Evolutionary conservation across 2,888 invertebrate species (phyloP).

Genomic region (Lamellibrachia satsuma): DNA sequence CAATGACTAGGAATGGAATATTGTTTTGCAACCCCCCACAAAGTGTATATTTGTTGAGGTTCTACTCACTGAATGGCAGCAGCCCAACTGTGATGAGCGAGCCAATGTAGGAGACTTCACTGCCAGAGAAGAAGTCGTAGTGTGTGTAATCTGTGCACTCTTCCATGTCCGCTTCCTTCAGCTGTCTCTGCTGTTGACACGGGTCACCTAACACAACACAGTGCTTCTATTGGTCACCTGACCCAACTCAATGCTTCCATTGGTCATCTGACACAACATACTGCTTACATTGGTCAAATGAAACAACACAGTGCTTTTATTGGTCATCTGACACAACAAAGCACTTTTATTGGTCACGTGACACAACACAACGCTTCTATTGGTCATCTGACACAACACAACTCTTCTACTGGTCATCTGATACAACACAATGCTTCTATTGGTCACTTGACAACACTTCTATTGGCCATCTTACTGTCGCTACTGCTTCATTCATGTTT

Average conservation of each 20-base stretch:
- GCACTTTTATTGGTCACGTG: neutral
- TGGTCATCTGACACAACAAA: slow-evolving; percentile 71
- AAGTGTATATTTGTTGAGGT: neutral
- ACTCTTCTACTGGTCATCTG: no score
- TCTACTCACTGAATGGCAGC: slow-evolving; percentile 78
- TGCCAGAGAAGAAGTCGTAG: slow-evolving; percentile 70
- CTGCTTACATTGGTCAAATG: no score
- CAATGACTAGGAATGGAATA: neutral
- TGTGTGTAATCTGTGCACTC: slow-evolving; percentile 65
- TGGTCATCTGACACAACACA: no score
- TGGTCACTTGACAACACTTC: no score
- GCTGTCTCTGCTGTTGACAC: slow-evolving; percentile 42
- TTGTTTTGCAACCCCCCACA: neutral
- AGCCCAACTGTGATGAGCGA: slow-evolving; percentile 90
- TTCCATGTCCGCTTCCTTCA: slow-evolving; percentile 52
- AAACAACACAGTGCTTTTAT: slow-evolving; percentile 73
- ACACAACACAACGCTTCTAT: no score
- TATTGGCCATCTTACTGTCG: no score
- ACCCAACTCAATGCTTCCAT: no score
- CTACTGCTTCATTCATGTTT: no score
- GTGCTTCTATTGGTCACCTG: no score
- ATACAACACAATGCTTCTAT: no score
- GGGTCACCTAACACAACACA: slow-evolving; percentile 12
- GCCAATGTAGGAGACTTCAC: slow-evolving; percentile 89
- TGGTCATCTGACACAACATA: no score